These are phyloP conservation scores for Procavia capensis DNA, from an alignment of 2,113 vertebrate species.

Conservation along the genomic window DNA sequence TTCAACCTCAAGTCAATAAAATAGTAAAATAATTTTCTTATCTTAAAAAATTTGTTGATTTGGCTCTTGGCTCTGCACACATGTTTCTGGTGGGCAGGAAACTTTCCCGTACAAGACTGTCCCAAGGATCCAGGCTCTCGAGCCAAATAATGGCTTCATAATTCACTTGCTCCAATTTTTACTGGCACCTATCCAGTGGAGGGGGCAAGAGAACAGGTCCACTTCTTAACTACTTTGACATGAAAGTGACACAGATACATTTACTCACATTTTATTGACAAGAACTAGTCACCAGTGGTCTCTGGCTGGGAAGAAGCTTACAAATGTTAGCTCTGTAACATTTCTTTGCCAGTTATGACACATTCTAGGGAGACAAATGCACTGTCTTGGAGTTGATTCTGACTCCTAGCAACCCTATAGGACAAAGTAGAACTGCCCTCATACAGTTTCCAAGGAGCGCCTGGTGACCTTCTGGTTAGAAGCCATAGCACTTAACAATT, in stretches of 20 bases:
- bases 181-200: neutral
- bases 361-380: neutral
- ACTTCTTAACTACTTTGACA: neutral
- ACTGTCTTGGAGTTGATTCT: too few relatives aligned
- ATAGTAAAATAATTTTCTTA: neutral
- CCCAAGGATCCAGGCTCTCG: neutral
- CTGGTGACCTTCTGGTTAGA: too few relatives aligned
- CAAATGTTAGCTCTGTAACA: neutral
- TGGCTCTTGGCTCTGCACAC: neutral
- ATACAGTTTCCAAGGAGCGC: too few relatives aligned
- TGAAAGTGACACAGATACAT: neutral
- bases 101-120: neutral
- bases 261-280: neutral
- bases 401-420: too few relatives aligned
- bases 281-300: neutral
- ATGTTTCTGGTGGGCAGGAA: neutral
- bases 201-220: neutral
- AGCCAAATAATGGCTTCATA: neutral
- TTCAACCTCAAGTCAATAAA: neutral
- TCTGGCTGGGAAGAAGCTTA: neutral
- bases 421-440: too few relatives aligned
- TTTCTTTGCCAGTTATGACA: neutral
- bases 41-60: neutral
- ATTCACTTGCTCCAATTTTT: neutral
- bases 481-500: too few relatives aligned